These are phyloP conservation scores for Mus spicilegus DNA, from an alignment of 2,113 vertebrate species.

Conservation along the genomic window DNA sequence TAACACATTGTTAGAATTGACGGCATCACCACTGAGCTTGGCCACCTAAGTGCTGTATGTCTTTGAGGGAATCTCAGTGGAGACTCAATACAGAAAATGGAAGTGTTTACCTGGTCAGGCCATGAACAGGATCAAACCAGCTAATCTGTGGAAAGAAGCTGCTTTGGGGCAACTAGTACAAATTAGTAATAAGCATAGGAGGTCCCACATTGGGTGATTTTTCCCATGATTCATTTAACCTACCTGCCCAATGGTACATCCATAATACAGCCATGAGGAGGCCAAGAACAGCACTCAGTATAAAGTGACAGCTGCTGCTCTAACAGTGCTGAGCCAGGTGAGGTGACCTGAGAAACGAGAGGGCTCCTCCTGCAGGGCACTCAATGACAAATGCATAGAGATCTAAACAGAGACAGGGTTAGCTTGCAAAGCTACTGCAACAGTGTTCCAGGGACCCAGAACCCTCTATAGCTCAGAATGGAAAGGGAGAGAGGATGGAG, in stretches of 20 bases:
- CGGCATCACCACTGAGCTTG: neutral
- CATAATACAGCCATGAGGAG: rapidly evolving
- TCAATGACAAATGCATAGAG: neutral
- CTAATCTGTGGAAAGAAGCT: neutral
- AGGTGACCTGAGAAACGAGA: neutral
- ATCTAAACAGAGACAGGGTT: neutral
- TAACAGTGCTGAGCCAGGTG: neutral
- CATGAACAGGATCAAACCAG: neutral
- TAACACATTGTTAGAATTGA: neutral
- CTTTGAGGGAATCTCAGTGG: neutral
- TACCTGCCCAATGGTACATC: neutral
- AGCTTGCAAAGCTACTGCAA: neutral
- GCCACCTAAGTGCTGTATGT: neutral
- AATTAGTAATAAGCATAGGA: neutral
- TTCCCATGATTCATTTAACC: neutral
- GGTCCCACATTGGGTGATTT: neutral
- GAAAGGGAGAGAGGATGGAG: neutral
- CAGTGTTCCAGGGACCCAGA: neutral
- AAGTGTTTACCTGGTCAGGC: neutral
- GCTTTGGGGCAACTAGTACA: rapidly evolving
- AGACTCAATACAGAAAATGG: too few relatives aligned
- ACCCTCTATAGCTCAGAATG: neutral
- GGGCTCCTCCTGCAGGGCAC: neutral
- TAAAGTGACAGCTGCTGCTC: neutral
- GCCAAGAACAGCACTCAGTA: rapidly evolving